Conservation (phyloP, 2,888 invertebrate genomes). For the Drosophila infuscata region DNA sequence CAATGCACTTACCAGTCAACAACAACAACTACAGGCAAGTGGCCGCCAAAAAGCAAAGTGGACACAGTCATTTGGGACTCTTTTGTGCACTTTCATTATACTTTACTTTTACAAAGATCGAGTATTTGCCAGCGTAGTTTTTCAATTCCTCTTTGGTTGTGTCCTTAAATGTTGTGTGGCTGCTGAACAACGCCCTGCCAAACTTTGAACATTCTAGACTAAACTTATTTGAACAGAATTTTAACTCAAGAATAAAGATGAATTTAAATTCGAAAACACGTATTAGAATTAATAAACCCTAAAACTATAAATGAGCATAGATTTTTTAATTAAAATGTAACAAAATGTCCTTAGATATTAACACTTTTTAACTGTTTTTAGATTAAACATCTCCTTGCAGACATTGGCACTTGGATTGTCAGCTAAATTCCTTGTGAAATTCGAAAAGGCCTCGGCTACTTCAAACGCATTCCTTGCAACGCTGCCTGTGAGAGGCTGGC, state of each 20-base stretch:
- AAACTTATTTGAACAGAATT: background rate
- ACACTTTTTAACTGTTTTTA: background rate
- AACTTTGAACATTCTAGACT: background rate
- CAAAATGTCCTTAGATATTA: background rate
- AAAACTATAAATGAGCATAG: background rate
- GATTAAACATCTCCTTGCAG: background rate
- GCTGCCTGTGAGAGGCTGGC: slow-evolving; percentile 12
- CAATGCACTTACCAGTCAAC: slow-evolving; percentile 10
- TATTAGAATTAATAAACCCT: background rate
- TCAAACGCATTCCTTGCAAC: slow-evolving; percentile 67
- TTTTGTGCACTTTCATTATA: background rate
- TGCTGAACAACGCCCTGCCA: background rate
- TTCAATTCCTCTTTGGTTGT: too few species aligned
- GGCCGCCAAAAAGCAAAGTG: slow-evolving; percentile 32
- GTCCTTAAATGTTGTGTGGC: background rate
- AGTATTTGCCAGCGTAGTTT: background rate
- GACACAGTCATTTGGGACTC: background rate
- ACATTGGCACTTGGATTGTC: background rate
- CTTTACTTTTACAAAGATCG: background rate
- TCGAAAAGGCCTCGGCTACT: slow-evolving; percentile 49
- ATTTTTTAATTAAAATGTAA: background rate
- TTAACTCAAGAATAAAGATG: background rate
- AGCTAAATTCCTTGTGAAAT: slow-evolving; percentile 16
- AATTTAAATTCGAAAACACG: background rate
- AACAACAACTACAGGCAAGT: slow-evolving; percentile 18